Evolutionary conservation across 1,140 invertebrate species (phyloP).

Genomic region (Penaeus chinensis): DNA sequence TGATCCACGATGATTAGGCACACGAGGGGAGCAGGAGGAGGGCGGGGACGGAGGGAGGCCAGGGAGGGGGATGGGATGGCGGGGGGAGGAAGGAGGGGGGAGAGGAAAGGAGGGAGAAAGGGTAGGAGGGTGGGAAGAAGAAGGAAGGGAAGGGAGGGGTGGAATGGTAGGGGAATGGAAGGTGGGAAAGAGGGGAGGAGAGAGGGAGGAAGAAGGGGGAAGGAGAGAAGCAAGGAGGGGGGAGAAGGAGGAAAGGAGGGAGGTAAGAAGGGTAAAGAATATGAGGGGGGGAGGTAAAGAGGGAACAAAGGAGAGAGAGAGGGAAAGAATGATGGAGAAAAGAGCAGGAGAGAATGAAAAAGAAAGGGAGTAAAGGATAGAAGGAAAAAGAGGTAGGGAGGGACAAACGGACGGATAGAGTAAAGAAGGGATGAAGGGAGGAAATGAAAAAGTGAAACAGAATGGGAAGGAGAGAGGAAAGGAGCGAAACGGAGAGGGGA

Average conservation of each 20-base stretch:
- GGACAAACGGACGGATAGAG: neutral
- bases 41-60: neutral
- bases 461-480: too few species aligned
- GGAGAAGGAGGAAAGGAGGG: neutral
- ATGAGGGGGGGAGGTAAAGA: neutral
- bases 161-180: neutral
- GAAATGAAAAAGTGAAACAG: neutral
- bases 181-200: neutral
- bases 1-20: too few species aligned
- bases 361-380: neutral
- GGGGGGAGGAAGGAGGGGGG: neutral
- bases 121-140: neutral
- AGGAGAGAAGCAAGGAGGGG: neutral
- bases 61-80: neutral
- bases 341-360: neutral
- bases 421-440: neutral
- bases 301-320: slow-evolving; percentile 4
- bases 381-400: neutral
- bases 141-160: neutral
- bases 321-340: neutral
- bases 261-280: neutral
- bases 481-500: neutral
- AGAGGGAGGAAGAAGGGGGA: neutral
- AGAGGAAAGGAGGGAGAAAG: neutral
- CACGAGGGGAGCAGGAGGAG: slow-evolving; percentile 2